Conservation (phyloP, 2,797 vertebrate genomes). For the Uromys caudimaculatus region DNA sequence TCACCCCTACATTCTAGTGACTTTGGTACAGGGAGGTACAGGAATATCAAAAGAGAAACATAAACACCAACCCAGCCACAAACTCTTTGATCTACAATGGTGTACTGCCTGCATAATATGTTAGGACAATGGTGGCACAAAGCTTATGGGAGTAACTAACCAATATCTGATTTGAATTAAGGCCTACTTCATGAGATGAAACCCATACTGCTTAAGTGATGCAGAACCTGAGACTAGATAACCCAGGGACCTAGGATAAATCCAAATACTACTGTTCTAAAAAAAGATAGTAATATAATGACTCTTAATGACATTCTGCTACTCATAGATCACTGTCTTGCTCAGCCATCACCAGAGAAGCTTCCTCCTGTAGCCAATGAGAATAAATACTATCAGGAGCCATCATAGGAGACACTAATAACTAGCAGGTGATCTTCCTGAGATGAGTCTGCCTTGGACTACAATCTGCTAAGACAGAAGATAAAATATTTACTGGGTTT, state of each 20-base stretch:
- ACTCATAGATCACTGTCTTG: background rate
- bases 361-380: background rate
- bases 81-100: background rate
- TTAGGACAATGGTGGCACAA: no score
- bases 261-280: background rate
- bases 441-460: background rate
- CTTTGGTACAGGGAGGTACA: background rate
- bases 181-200: background rate
- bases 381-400: background rate
- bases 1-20: no score
- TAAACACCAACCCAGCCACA: background rate
- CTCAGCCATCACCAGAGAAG: background rate
- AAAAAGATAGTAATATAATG: background rate
- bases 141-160: background rate
- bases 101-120: background rate
- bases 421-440: background rate
- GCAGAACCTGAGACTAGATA: background rate
- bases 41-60: background rate
- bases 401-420: background rate
- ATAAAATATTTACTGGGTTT: no score
- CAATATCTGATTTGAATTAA: background rate
- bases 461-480: background rate
- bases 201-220: background rate
- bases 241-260: no score
- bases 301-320: background rate